A percentile compares a stretch with the other conserved stretches of the same genome.
Conservation (phyloP, 2,888 invertebrate genomes). For the Conops quadrifasciatus region DNA sequence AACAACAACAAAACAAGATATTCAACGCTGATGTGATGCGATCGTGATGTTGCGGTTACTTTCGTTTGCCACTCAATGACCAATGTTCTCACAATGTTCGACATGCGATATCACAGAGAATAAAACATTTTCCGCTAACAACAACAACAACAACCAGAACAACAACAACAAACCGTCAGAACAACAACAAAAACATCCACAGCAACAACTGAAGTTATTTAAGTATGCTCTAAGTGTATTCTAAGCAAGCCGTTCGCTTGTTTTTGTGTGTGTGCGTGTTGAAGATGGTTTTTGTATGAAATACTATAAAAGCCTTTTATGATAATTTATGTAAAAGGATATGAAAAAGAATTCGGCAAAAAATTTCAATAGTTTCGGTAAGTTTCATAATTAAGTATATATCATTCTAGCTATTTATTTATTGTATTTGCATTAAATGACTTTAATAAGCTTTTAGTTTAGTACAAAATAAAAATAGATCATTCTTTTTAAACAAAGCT, state of each 20-base stretch:
- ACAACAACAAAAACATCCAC: neutral
- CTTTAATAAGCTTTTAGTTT: no score
- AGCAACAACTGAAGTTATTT: neutral
- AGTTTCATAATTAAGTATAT: no score
- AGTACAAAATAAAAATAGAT: no score
- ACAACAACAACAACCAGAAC: neutral
- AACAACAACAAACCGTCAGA: neutral
- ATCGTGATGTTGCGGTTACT: slow-evolving; percentile 36
- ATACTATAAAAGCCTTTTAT: no score
- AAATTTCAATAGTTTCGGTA: no score
- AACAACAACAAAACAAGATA: slow-evolving; percentile 26
- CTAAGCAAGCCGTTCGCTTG: neutral
- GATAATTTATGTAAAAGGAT: no score
- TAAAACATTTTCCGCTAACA: slow-evolving; percentile 30
- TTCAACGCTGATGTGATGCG: slow-evolving; percentile 35
- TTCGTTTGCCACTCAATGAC: slow-evolving; percentile 36
- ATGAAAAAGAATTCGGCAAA: no score
- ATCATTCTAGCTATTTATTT: no score
- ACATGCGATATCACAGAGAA: slow-evolving; percentile 35
- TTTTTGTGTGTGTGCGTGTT: neutral
- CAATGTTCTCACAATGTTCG: slow-evolving; percentile 36
- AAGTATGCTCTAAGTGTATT: neutral
- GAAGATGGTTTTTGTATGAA: no score
- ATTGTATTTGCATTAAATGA: no score
- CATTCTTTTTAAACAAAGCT: no score